A percentile compares a stretch with the other conserved stretches of the same genome.
Evolutionary conservation across 2,797 vertebrate species (phyloP).

Genomic region (Sebastes matsubarae): DNA sequence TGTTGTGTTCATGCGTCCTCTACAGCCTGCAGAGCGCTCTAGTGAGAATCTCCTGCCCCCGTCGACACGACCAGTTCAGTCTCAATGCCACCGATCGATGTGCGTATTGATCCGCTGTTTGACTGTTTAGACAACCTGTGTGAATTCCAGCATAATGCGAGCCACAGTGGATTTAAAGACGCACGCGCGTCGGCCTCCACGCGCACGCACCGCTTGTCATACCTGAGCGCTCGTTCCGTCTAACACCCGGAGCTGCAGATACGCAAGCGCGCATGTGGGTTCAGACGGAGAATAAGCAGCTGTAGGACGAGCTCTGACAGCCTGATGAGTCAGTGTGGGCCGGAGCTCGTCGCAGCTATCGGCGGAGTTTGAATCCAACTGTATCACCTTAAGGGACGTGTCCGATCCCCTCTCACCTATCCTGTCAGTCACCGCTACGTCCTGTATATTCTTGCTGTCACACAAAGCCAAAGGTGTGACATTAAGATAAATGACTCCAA

Average conservation of each 20-base stretch:
- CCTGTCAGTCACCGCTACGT: not conserved
- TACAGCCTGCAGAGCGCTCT: constrained; percentile 44
- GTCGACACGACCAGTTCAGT: constrained; percentile 72
- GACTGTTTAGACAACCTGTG: constrained; percentile 81
- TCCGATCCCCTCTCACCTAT: constrained; percentile 23
- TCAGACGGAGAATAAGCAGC: not conserved
- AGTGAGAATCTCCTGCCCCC: constrained; percentile 73
- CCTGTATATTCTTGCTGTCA: not conserved
- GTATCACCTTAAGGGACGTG: not conserved
- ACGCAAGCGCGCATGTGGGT: not conserved
- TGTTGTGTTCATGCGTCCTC: constrained; percentile 25
- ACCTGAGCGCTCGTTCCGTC: not conserved
- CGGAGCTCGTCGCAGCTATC: not conserved
- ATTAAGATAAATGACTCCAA: constrained; percentile 24
- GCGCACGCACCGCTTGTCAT: not conserved
- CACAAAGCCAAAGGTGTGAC: not conserved
- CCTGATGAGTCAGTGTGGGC: not conserved
- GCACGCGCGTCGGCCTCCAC: not conserved
- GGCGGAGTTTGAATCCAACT: constrained; percentile 1
- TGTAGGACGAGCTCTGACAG: not conserved
- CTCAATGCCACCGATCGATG: constrained; percentile 78
- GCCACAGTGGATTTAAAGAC: constrained; percentile 62
- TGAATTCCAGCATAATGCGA: constrained; percentile 71
- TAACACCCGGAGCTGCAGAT: not conserved
- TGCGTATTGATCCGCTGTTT: constrained; percentile 73